These are phyloP conservation scores for Catharus bicknelli DNA, from an alignment of 2,113 vertebrate genomes.

Conservation along the genomic window DNA sequence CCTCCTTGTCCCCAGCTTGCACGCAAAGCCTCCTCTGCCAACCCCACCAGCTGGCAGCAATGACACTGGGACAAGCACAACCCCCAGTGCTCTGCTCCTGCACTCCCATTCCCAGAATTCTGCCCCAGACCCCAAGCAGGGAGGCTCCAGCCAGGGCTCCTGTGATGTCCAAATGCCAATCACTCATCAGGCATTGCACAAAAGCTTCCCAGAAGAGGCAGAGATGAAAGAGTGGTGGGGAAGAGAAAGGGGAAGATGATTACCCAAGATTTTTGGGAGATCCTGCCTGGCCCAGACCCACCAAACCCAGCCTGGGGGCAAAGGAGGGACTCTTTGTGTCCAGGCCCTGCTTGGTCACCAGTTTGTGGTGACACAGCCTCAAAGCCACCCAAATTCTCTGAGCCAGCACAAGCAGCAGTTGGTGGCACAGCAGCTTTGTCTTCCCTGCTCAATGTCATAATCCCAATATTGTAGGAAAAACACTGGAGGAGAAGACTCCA, in stretches of 20 bases:
- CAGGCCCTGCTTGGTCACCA: background rate
- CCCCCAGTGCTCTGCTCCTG: background rate
- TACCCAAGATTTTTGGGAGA: background rate
- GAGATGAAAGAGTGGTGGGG: background rate
- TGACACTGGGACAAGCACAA: rapidly evolving
- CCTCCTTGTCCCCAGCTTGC: background rate
- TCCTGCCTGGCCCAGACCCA: background rate
- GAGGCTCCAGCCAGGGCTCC: too few species aligned
- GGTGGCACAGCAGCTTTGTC: background rate
- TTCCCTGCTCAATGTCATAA: rapidly evolving
- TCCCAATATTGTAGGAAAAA: background rate
- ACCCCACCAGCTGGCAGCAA: background rate
- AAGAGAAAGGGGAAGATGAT: background rate
- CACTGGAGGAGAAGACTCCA: rapidly evolving
- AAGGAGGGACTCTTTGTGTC: background rate
- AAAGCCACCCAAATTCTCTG: background rate
- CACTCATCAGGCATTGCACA: background rate
- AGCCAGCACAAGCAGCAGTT: background rate
- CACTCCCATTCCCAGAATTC: background rate
- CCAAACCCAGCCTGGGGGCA: background rate
- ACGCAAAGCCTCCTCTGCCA: background rate
- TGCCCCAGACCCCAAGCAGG: background rate
- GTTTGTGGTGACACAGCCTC: background rate
- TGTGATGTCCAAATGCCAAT: background rate
- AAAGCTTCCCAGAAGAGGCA: conserved; percentile 26